Evolutionary conservation across 2,888 invertebrate genomes (phyloP).

Genomic region (Nebria salina): DNA sequence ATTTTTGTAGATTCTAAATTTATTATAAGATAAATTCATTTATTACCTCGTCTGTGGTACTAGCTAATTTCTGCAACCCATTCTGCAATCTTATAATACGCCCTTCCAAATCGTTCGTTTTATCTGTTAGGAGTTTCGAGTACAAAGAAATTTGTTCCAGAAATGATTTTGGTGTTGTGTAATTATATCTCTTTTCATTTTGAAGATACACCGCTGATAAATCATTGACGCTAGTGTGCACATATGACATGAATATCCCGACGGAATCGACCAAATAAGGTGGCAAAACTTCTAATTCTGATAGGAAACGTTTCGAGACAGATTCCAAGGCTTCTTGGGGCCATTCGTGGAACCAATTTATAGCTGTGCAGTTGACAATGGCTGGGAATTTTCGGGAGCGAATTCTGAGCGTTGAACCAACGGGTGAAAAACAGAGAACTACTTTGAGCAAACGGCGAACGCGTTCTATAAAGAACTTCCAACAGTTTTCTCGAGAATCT

Average conservation of each 20-base stretch:
- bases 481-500: constrained; percentile 92
- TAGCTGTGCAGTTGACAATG: constrained; percentile 89
- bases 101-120: constrained; percentile 74
- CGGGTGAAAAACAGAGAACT: constrained; percentile 94
- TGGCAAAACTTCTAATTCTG: constrained; percentile 79
- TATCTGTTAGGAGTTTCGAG: constrained; percentile 74
- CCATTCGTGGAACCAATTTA: constrained; percentile 98
- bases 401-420: constrained; percentile 86
- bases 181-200: constrained; percentile 92
- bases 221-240: constrained; percentile 87
- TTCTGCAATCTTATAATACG: constrained; percentile 85
- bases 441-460: constrained; percentile 80
- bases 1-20: not conserved
- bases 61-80: constrained; percentile 86
- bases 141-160: constrained; percentile 90
- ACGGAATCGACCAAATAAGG: constrained; percentile 74
- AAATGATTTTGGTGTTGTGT: constrained; percentile 96
- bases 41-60: constrained; percentile 82
- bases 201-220: constrained; percentile 82
- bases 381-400: constrained; percentile 94
- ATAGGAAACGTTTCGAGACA: constrained; percentile 84
- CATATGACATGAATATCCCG: constrained; percentile 89
- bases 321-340: constrained; percentile 90
- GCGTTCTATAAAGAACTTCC: constrained; percentile 93
- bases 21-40: not conserved